Base-by-base conservation (phyloP, 2,113 vertebrate species). In the Eleginops maclovinus region DNA sequence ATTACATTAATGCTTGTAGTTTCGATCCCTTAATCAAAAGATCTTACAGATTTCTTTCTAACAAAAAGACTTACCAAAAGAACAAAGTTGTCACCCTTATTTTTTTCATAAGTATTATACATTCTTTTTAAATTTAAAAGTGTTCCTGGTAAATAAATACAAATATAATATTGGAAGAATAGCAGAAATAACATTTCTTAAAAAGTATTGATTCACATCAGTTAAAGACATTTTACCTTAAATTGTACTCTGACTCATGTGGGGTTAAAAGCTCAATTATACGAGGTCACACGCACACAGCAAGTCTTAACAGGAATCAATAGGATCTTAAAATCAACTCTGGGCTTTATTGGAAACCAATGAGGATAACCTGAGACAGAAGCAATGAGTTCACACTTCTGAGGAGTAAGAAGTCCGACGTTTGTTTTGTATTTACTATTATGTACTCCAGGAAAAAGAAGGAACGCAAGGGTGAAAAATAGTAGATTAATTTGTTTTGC, bases 271-370 rank as follows among this genome's bases (percentile, higher is more conserved):
- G 21, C 28, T 70, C 19, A 41, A 36, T 19, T 50, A 61, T 26
- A 43, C 3, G 17, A 26, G 16, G 19, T 41, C 16, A 31, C 5
- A 11, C 12, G 36, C 4, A 4, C 2, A 40, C 1, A 26, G 21
- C 0, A 16, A 64, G 59, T 51, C 22, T 14, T 53, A 1, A 71
- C 46, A 60, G 26, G 24, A 58, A 60, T 66, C 24, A 73, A 16
- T 44, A 64, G 19, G 2, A 31, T 66, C 24, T 53, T 43, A 51
- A 56, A 71, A 76, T 28, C n/a, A 28, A 65, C 46, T 14, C n/a
- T 65, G 11, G 62, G 16, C 36, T 51, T 22, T 47, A 53, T 50
- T 56, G 19, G 58, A 67, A 56, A 44, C 2, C 7, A 17, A 2
- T 36, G 22, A 44, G 21, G 21, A 11, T 36, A 46, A 9, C 19